A percentile compares a stretch with the other conserved stretches of the same genome.
These are phyloP conservation scores for Hystrix cristata DNA, from an alignment of 2,113 vertebrate genomes.

Conservation along the genomic window DNA sequence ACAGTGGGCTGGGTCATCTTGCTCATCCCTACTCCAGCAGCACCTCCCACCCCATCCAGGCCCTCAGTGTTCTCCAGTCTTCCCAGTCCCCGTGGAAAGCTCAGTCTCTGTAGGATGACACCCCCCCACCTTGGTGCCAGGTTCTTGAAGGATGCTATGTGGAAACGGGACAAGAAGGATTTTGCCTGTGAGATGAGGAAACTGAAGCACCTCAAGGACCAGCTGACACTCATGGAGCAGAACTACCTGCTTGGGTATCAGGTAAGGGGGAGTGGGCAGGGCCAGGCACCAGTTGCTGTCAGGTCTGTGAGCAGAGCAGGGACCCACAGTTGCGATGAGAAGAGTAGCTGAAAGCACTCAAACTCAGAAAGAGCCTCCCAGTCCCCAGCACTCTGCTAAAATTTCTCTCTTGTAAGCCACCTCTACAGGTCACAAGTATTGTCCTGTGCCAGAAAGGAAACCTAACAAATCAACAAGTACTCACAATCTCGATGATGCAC, in stretches of 20 bases:
- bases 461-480: neutral
- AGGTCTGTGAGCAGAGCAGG: neutral
- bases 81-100: neutral
- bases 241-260: conserved; percentile 20
- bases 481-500: neutral
- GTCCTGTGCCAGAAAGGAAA: neutral
- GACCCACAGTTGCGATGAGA: neutral
- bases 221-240: conserved; percentile 1
- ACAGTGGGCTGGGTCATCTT: neutral
- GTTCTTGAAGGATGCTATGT: conserved; percentile 81
- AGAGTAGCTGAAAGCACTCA: neutral
- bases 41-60: neutral
- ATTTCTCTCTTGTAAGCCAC: neutral
- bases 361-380: neutral
- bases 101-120: conserved; percentile 1
- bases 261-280: conserved; percentile 30
- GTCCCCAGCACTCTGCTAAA: neutral
- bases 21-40: neutral
- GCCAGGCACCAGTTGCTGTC: neutral
- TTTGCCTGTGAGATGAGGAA: conserved; percentile 51
- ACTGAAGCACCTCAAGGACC: conserved; percentile 70
- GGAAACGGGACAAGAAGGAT: conserved; percentile 78
- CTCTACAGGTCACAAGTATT: neutral
- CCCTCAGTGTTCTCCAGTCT: neutral
- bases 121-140: conserved; percentile 35